Evolutionary conservation across 2,797 vertebrate genomes (phyloP).

Genomic region (Prionace glauca): DNA sequence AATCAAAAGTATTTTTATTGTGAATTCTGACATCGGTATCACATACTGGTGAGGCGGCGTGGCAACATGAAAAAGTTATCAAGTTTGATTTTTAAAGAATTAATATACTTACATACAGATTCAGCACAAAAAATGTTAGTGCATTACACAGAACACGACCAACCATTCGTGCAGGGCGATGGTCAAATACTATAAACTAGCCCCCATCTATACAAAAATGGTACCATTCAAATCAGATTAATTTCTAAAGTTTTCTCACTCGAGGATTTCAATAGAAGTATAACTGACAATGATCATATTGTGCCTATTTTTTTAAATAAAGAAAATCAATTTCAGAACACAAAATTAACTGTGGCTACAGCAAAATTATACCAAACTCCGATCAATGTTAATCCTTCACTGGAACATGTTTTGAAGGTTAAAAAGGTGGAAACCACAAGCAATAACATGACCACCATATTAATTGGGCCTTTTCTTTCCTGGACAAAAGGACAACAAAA

Average conservation of each 20-base stretch:
- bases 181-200: not conserved
- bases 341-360: not conserved
- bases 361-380: not conserved
- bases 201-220: not conserved
- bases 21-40: not conserved
- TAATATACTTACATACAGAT: constrained; percentile 19
- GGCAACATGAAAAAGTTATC: constrained; percentile 25
- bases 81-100: not conserved
- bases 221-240: not conserved
- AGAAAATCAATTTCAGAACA: not conserved
- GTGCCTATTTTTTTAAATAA: not conserved
- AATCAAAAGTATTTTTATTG: constrained; percentile 26
- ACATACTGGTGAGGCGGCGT: constrained; percentile 2
- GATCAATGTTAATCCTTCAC: not conserved
- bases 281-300: not conserved
- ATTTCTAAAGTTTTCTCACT: not conserved
- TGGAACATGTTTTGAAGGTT: not conserved
- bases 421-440: not conserved
- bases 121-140: not conserved
- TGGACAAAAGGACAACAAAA: constrained; percentile 10
- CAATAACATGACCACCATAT: not conserved
- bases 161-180: not conserved
- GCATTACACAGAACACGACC: not conserved
- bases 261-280: not conserved
- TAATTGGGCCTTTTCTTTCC: constrained; percentile 13